Conservation (phyloP, 2,113 vertebrate species). For the Gobiocypris rarus region DNA sequence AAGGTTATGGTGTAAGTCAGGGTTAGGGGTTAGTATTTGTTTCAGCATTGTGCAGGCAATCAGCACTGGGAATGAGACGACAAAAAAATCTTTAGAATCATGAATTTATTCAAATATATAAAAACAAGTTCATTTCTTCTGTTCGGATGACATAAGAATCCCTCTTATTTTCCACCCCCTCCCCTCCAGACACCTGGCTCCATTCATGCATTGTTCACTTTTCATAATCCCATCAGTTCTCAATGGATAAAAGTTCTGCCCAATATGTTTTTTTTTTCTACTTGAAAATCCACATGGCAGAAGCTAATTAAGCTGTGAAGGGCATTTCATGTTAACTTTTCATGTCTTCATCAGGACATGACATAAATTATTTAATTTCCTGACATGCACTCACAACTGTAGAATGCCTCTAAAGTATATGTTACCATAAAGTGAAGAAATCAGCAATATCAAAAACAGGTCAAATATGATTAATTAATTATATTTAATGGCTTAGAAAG, state of each 20-base stretch:
- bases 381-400: background rate
- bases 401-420: background rate
- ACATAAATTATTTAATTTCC: no score
- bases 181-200: background rate
- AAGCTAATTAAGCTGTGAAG: background rate
- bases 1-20: background rate
- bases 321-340: no score
- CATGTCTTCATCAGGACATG: no score
- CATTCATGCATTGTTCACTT: background rate
- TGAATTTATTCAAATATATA: no score
- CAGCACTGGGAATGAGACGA: background rate
- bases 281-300: background rate
- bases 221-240: background rate
- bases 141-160: background rate
- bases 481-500: constrained; percentile 37
- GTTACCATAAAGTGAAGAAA: background rate
- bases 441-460: constrained; percentile 10
- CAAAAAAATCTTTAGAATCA: background rate
- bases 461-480: background rate
- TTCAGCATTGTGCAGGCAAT: background rate
- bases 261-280: background rate
- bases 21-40: background rate
- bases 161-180: background rate
- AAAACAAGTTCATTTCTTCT: no score
- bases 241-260: background rate